Conservation (phyloP, 2,113 vertebrate genomes). For the Stigmatopora nigra region DNA sequence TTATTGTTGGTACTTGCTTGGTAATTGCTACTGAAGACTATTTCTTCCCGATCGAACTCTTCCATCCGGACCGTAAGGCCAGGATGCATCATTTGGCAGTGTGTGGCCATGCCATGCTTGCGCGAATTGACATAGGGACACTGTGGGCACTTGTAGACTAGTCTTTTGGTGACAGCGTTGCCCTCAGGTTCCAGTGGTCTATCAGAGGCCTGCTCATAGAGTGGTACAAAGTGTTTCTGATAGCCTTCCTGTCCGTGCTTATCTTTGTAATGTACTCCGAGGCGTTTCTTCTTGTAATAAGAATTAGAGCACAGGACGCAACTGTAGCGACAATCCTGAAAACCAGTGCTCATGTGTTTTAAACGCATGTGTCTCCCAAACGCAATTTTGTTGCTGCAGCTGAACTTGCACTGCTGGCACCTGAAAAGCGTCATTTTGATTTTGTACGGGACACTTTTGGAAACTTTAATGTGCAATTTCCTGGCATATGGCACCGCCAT, state of each 20-base stretch:
- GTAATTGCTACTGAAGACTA: slow-evolving; percentile 61
- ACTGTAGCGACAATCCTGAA: slow-evolving; percentile 66
- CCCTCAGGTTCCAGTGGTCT: slow-evolving; percentile 54
- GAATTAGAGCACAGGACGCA: slow-evolving; percentile 77
- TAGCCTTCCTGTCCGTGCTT: slow-evolving; percentile 80
- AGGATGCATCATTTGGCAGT: slow-evolving; percentile 85
- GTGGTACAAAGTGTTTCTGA: slow-evolving; percentile 74
- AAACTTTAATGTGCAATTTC: slow-evolving; percentile 58
- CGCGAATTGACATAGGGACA: slow-evolving; percentile 82
- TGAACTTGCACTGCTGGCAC: slow-evolving; percentile 80
- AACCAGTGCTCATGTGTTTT: slow-evolving; percentile 70
- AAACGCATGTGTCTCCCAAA: slow-evolving; percentile 76
- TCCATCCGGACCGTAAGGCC: slow-evolving; percentile 74
- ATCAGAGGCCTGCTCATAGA: slow-evolving; percentile 56
- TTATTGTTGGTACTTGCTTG: slow-evolving; percentile 64
- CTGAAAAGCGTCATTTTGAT: slow-evolving; percentile 24
- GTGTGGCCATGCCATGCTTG: slow-evolving; percentile 80
- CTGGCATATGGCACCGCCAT: slow-evolving; percentile 48
- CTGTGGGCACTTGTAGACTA: slow-evolving; percentile 78
- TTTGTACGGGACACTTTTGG: slow-evolving; percentile 19
- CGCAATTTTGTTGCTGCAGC: slow-evolving; percentile 74
- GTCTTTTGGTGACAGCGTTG: background rate
- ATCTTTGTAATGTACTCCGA: slow-evolving; percentile 78
- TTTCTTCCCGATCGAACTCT: slow-evolving; percentile 74
- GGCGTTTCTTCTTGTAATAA: slow-evolving; percentile 72